phyloP scores from a whole-genome alignment of 2,113 vertebrate genomes.

The Dolichallabes microphthalmus region DNA sequence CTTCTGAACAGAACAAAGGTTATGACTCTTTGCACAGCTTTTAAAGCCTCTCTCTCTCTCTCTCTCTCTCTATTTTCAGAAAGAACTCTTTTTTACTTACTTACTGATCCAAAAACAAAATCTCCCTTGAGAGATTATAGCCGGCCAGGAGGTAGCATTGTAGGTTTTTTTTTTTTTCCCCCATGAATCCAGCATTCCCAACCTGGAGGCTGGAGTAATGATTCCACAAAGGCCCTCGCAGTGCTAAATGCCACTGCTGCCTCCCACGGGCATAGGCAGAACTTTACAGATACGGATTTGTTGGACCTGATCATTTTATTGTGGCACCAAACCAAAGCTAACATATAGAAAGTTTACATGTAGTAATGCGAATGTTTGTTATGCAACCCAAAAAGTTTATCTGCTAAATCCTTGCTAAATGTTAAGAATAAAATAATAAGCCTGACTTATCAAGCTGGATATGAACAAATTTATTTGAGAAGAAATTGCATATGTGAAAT shows the following conservation, averaged over 20 bases:
- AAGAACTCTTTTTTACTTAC: slow-evolving; percentile 49
- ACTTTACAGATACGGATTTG: background rate
- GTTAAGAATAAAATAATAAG: background rate
- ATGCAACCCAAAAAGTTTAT: background rate
- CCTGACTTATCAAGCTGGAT: background rate
- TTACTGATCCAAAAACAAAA: slow-evolving; percentile 54
- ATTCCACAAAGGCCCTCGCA: slow-evolving; percentile 21
- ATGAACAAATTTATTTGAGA: background rate
- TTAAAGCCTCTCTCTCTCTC: slow-evolving; percentile 36
- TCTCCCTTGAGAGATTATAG: slow-evolving; percentile 46
- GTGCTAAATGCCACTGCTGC: slow-evolving; percentile 21
- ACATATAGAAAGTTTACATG: background rate
- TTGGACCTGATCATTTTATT: background rate
- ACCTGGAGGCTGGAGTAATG: slow-evolving; percentile 34
- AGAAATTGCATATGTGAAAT: background rate
- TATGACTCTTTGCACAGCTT: slow-evolving; percentile 56
- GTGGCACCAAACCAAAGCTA: background rate
- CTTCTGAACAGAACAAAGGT: slow-evolving; percentile 57
- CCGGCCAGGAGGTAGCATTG: slow-evolving; percentile 30
- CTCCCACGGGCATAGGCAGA: slow-evolving; percentile 7
- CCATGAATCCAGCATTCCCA: slow-evolving; percentile 23
- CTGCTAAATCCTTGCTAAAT: background rate
- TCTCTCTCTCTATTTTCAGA: slow-evolving; percentile 38
- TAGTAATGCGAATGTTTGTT: background rate
- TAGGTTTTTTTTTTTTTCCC: slow-evolving; percentile 45